Conservation (phyloP, 2,797 vertebrate species). For the Rhodeus uyekii region DNA sequence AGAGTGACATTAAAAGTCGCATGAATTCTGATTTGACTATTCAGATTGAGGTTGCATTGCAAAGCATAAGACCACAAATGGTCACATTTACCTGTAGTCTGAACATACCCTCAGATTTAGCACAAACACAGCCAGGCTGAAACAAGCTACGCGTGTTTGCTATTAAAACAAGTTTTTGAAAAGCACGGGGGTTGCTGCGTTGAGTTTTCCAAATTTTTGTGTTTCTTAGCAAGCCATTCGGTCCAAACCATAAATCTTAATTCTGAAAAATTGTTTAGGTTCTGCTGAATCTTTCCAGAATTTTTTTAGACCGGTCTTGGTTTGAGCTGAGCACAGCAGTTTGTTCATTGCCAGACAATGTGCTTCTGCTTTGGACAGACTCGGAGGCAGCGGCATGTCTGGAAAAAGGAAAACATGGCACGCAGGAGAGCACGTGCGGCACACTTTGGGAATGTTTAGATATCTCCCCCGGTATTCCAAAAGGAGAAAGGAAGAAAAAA, state of each 20-base stretch:
- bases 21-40: too few species aligned
- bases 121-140: background rate
- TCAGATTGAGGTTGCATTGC: too few species aligned
- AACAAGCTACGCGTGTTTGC: background rate
- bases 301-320: conserved; percentile 13
- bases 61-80: too few species aligned
- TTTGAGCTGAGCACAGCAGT: conserved; percentile 46
- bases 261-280: conserved; percentile 15
- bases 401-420: conserved; percentile 71
- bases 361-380: conserved; percentile 65
- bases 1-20: too few species aligned
- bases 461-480: conserved; percentile 83
- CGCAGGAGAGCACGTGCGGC: conserved; percentile 88
- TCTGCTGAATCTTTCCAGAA: background rate
- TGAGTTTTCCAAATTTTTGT: background rate
- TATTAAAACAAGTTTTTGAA: conserved; percentile 1
- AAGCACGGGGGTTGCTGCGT: background rate
- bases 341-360: conserved; percentile 61
- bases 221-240: conserved; percentile 21
- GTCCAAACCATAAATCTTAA: conserved; percentile 16
- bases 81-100: too few species aligned
- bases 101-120: too few species aligned
- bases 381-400: conserved; percentile 53
- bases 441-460: conserved; percentile 89
- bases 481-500: conserved; percentile 81